These are phyloP conservation scores for Notocelia uddmanniana DNA, from an alignment of 2,888 invertebrate species.

Conservation along the genomic window DNA sequence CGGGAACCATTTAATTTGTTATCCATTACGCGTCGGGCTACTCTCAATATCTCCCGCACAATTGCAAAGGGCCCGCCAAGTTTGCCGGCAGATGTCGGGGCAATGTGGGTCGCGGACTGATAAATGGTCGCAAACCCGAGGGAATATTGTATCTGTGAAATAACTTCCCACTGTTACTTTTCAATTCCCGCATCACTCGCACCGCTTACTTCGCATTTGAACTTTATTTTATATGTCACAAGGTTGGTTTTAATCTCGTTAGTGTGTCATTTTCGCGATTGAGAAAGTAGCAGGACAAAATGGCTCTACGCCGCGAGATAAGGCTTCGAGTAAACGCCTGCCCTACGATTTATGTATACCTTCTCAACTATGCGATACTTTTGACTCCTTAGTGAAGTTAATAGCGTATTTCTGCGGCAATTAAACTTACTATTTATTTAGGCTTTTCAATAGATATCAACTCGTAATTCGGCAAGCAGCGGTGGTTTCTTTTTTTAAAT, in stretches of 20 bases:
- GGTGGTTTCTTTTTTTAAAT: too few relatives aligned
- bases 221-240: background rate
- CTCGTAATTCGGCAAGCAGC: background rate
- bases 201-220: background rate
- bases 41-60: constrained; percentile 49
- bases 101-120: constrained; percentile 78
- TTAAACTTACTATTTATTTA: background rate
- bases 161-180: constrained; percentile 49
- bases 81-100: constrained; percentile 68
- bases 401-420: background rate
- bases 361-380: constrained; percentile 18
- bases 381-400: background rate
- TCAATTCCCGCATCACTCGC: background rate
- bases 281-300: constrained; percentile 29
- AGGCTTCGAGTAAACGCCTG: constrained; percentile 12
- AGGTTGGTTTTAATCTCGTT: background rate
- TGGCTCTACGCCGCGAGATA: constrained; percentile 29
- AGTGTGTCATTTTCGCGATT: constrained; percentile 1
- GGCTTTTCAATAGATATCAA: background rate
- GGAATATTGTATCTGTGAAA: constrained; percentile 66
- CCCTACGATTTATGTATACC: constrained; percentile 21
- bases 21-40: constrained; percentile 36
- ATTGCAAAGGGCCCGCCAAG: constrained; percentile 53
- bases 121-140: constrained; percentile 72
- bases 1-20: constrained; percentile 27